phyloP scores from a whole-genome alignment of 2,888 invertebrate genomes.

The Phaonia tiefii region DNA sequence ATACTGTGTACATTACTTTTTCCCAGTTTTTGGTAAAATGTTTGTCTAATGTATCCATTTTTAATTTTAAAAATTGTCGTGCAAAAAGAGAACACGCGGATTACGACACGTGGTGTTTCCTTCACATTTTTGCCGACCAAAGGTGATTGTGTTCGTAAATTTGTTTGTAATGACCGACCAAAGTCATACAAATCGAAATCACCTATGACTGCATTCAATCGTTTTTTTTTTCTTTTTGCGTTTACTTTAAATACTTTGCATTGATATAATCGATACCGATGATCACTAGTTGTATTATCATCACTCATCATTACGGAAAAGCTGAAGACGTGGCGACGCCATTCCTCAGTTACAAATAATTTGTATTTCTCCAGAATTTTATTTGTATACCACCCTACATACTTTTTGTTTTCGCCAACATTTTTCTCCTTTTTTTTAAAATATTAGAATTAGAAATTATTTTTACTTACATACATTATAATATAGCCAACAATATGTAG shows the following conservation, averaged over 20 bases:
- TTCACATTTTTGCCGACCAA: conserved; percentile 13
- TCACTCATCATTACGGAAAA: conserved; percentile 18
- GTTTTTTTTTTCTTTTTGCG: not conserved
- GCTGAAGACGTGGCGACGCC: no score
- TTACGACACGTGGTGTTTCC: not conserved
- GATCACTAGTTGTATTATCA: conserved; percentile 27
- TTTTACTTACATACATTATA: conserved; percentile 21
- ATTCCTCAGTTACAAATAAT: not conserved
- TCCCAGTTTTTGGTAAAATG: not conserved
- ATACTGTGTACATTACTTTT: conserved; percentile 17
- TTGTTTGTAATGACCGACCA: not conserved
- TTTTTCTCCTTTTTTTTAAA: conserved; percentile 3
- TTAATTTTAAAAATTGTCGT: not conserved
- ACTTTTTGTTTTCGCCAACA: not conserved
- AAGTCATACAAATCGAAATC: no score
- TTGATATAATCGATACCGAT: conserved; percentile 58
- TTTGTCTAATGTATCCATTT: not conserved
- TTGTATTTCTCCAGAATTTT: not conserved
- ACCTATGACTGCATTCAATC: no score
- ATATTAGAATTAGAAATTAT: not conserved
- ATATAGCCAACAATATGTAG: not conserved
- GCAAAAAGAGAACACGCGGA: no score
- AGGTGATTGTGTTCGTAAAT: not conserved
- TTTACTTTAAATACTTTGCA: conserved; percentile 6
- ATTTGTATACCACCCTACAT: conserved; percentile 31